Base-by-base conservation (phyloP, 1,140 invertebrate species). In the Neodiprion fabricii region DNA sequence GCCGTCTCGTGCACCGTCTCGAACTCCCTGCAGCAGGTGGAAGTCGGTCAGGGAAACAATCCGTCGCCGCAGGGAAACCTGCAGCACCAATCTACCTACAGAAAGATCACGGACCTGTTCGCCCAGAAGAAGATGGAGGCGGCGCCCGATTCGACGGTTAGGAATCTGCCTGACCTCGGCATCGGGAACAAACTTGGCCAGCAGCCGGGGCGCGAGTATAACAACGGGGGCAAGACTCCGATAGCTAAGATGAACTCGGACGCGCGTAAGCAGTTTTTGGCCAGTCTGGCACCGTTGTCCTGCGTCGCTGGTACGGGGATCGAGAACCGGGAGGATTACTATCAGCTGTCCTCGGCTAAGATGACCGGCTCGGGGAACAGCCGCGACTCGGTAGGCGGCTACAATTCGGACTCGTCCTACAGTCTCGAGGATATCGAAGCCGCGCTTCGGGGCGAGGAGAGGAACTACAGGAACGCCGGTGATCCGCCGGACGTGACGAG, bases 401-500 rank as follows among this genome's bases (percentile, higher is more conserved):
- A 84, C 81, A 82, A 88, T 77, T 79, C 89, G 75, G 76, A 91
- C 83, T 82, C 91, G 86, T 83, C 87, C 12, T 94, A 94, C 79
- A 92, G 90, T 76, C 84, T 94, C 71, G 91, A 93, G 53, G 91
- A 94, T 77, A 93, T 94, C 21, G 91, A 94, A 78, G 91, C 89
- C 53, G 92, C 85, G 1, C 78, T 93, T 23, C 86, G 86, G 73
- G 87, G 84, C 5, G 86, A 89, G 7, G 89, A 89, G 9, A 79
- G 80, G 7, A 89, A 88, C 75, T 87, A 87, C 21, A 90, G 89
- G 78, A 86, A 90, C 66, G 90, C 92, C 0, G 82, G 84, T 3
- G 88, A 86, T 0, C 87, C 88, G 7, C 94, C 94, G 0, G 95
- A 95, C 81, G 93, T 95, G 8, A 91, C 95, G 11, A 93, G 92